Base-by-base conservation (phyloP, 2,888 invertebrate genomes). In the Drosophila falleni region DNA sequence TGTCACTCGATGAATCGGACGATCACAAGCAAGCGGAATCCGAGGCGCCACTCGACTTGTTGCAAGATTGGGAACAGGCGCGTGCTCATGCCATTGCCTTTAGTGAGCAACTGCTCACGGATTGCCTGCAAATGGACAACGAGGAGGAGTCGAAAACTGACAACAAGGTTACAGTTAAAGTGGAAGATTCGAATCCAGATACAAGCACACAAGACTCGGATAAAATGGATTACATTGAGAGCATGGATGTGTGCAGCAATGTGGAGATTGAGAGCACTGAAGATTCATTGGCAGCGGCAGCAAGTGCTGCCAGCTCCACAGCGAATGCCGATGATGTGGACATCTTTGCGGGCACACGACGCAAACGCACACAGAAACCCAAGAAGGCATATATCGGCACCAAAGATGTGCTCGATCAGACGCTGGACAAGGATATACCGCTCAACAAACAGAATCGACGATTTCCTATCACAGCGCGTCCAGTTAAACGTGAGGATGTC, bases 401-500 rank as follows among this genome's bases (percentile, higher is more conserved):
- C 5, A 92, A 92, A 65, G 91, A 92, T 66, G 85, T 76, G 5
- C 79, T 90, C 10, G 89, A 90, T 71, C 91, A 91, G 51, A 86
- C 89, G 0, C 44, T 77, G 44, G 90, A 89, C 89, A 86, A 91
- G 89, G 71, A 83, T 46, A 74, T 94, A 94, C 89, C 93, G 93
- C 61, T 61, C 93, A 95, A 42, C 91, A 94, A 81, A 92, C 95
- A 92, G 75, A 96, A 96, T 85, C 93, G 95, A 65, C 92, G 95
- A 29, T 95, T 95, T 90, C 95, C 95, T 0, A 82, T 89, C 33
- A 88, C 90, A 15, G 90, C 71, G 89, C 92, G 75, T 88, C 89
- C 93, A 3, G 87, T 94, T 3, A 95, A 95, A 91, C 94, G 94
- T 44, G 95, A 96, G 85, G 95, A 95, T 74, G 94, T 93, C 81